phyloP scores from a whole-genome alignment of 1,140 invertebrate genomes.

The Bactericera cockerelli region DNA sequence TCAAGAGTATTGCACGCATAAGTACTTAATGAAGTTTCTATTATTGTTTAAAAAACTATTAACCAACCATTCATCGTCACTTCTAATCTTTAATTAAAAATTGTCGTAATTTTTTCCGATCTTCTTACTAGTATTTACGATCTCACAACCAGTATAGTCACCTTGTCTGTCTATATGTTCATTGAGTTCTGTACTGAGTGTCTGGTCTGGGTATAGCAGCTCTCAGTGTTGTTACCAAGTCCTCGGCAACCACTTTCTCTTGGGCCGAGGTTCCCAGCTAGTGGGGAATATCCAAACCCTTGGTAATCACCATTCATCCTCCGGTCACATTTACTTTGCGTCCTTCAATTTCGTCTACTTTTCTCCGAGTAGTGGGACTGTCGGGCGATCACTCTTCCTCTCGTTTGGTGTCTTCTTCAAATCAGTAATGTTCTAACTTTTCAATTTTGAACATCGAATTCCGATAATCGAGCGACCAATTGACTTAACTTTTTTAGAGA shows the following conservation, averaged over 20 bases:
- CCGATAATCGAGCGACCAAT: too few species aligned
- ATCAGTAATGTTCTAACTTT: conserved; percentile 4
- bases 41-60: too few species aligned
- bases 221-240: background rate
- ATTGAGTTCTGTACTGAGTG: too few species aligned
- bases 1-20: too few species aligned
- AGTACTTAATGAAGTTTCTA: too few species aligned
- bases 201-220: background rate
- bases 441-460: background rate
- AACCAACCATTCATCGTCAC: too few species aligned
- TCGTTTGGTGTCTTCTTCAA: background rate
- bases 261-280: background rate
- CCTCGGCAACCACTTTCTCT: background rate
- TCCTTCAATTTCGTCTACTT: conserved; percentile 3
- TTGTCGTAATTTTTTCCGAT: too few species aligned
- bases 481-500: too few species aligned
- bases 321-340: background rate
- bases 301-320: background rate
- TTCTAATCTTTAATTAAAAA: too few species aligned
- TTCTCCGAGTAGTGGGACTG: background rate
- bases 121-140: too few species aligned
- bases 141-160: too few species aligned
- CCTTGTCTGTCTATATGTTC: too few species aligned
- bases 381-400: background rate
- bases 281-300: background rate